Base-by-base conservation (phyloP, 1,140 invertebrate genomes). In the Glomeris maerens region DNA sequence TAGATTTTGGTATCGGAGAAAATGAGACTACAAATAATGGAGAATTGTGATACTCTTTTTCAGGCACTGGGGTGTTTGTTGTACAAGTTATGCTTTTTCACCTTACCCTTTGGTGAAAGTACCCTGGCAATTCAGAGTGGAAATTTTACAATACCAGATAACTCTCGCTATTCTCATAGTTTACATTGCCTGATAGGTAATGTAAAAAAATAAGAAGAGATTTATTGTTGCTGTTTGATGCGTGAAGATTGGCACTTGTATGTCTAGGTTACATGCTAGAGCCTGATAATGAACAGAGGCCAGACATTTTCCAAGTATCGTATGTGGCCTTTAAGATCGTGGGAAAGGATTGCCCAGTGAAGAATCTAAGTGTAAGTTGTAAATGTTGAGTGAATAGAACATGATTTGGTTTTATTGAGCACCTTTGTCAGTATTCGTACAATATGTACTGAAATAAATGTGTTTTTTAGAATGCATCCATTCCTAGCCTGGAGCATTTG, bases 1-100 rank as follows among this genome's bases (percentile, higher is more conserved):
- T 45, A 13, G 45, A 42, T 38, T 17, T 38, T 29, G 21, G 14
- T 25, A 14, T 47, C 27, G 27, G 10, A 5, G 20, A n/a, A 28
- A 28, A 48, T 36, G 28, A 22, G 23, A 26, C 25, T 1, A 54
- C 31, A 55, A 26, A 48, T 22, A 50, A 31, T 36, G 31, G 27
- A n/a, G 25, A 53, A 21, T 36, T 21, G 21, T 13, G 42, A 21
- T 42, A 57, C 52, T 55, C 61, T 60, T 54, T 68, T 73, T 48
- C 64, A 86, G 84, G 86, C 90, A 26, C 66, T 93, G 17, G 90
- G 90, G 23, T 91, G 89, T 72, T 70, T 93, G 59, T 69, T 94
- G 21, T 94, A 90, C 64, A 89, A 90, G 68, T 74, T 95, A 47
- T 93, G 88, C 67, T 95, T 85, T 66, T 94, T 93, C 67, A 78